These are phyloP conservation scores for Catharus bicknelli DNA, from an alignment of 2,113 vertebrate species.

Conservation along the genomic window DNA sequence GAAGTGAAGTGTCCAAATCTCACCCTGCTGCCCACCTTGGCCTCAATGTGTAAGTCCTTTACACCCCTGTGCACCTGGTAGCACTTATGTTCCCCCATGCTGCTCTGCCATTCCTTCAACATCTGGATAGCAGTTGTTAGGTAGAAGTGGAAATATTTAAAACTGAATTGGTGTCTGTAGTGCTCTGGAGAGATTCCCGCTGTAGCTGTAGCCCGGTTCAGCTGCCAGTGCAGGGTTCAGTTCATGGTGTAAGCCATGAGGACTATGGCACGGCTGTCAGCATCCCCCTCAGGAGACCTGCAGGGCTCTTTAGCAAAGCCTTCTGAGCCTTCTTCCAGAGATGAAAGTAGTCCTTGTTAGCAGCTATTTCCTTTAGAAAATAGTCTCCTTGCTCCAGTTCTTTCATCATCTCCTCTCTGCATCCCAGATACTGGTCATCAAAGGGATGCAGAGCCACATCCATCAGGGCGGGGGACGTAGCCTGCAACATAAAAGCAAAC, in stretches of 20 bases:
- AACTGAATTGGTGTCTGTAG: conserved; percentile 54
- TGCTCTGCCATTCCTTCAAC: conserved; percentile 27
- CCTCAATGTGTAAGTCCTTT: background rate
- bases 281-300: conserved; percentile 24
- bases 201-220: conserved; percentile 48
- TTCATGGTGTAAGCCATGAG: conserved; percentile 73
- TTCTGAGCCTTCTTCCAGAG: conserved; percentile 41
- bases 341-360: background rate
- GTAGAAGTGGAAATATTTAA: conserved; percentile 75
- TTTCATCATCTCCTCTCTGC: conserved; percentile 52
- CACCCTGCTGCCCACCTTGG: background rate
- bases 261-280: conserved; percentile 47
- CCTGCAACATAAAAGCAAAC: conserved; percentile 33
- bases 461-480: background rate
- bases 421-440: conserved; percentile 73
- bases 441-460: conserved; percentile 65
- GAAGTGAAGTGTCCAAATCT: conserved; percentile 69
- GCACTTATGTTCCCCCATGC: background rate
- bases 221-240: conserved; percentile 53
- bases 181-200: conserved; percentile 34
- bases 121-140: conserved; percentile 71
- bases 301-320: conserved; percentile 19
- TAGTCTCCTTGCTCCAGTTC: conserved; percentile 49
- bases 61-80: conserved; percentile 41
- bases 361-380: conserved; percentile 56